These are phyloP conservation scores for Orchesella cincta DNA, from an alignment of 1,140 invertebrate species.

Conservation along the genomic window DNA sequence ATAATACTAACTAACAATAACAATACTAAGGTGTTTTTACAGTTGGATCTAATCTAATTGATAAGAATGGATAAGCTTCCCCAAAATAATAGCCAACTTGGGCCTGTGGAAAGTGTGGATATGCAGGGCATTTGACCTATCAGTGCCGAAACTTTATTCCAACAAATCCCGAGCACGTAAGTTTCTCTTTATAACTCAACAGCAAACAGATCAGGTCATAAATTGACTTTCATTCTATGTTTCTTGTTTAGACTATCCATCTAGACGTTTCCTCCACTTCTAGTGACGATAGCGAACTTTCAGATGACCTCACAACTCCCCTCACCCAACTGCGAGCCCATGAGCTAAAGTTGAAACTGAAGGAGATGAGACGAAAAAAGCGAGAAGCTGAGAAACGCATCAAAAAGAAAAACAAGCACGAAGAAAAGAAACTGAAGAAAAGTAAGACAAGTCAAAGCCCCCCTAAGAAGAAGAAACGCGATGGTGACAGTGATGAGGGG, in stretches of 20 bases:
- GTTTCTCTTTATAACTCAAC: not conserved
- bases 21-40: too few species aligned
- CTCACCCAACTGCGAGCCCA: conserved; percentile 75
- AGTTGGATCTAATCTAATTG: too few species aligned
- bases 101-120: conserved; percentile 88
- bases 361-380: conserved; percentile 56
- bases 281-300: conserved; percentile 73
- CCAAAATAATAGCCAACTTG: not conserved
- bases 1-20: not conserved
- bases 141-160: conserved; percentile 96
- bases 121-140: conserved; percentile 91
- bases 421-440: conserved; percentile 9
- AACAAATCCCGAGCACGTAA: conserved; percentile 72
- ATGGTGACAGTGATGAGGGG: not conserved
- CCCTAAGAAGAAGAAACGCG: not conserved
- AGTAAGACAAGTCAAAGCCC: not conserved
- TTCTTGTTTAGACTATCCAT: not conserved
- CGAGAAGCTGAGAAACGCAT: conserved; percentile 51
- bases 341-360: conserved; percentile 68
- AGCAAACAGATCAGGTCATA: not conserved
- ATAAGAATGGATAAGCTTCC: conserved; percentile 16
- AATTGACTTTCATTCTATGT: not conserved
- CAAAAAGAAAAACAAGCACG: conserved; percentile 47
- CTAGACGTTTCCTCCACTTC: conserved; percentile 91
- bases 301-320: conserved; percentile 73